Conservation (phyloP, 2,797 vertebrate species). For the Sternotherus odoratus region DNA sequence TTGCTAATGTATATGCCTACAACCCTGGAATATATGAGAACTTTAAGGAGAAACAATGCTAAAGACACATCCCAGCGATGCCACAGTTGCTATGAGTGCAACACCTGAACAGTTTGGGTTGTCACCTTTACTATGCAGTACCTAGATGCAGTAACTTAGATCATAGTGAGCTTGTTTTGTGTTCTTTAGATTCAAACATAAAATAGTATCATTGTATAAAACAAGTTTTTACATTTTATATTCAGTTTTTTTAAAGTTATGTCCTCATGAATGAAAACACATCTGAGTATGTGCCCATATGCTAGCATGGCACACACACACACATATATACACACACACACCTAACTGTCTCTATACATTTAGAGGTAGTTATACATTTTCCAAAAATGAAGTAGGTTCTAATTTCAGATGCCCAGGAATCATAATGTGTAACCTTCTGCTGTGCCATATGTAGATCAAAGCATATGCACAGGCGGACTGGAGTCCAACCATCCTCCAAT, state of each 20-base stretch:
- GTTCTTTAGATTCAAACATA: neutral
- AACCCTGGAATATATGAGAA: neutral
- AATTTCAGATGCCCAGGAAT: rapidly evolving
- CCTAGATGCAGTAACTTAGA: neutral
- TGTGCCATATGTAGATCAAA: neutral
- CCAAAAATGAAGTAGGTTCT: neutral
- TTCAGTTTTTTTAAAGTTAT: neutral
- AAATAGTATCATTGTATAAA: neutral
- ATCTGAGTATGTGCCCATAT: neutral
- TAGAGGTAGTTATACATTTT: neutral
- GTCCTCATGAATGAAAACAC: neutral
- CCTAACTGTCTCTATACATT: neutral
- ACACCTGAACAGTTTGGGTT: neutral
- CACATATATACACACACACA: neutral
- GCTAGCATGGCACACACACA: neutral
- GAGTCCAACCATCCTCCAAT: neutral
- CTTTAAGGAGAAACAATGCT: neutral
- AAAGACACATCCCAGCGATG: neutral
- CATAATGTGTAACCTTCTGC: neutral
- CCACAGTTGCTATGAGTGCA: neutral
- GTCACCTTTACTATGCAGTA: neutral
- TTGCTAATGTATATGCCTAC: neutral
- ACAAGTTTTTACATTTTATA: neutral
- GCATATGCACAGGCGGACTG: neutral
- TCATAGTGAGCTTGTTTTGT: neutral